Percentiles rank a stretch among this genome's conserved stretches.
These are phyloP conservation scores for Eilema depressum DNA, from an alignment of 2,888 invertebrate species.

Conservation along the genomic window DNA sequence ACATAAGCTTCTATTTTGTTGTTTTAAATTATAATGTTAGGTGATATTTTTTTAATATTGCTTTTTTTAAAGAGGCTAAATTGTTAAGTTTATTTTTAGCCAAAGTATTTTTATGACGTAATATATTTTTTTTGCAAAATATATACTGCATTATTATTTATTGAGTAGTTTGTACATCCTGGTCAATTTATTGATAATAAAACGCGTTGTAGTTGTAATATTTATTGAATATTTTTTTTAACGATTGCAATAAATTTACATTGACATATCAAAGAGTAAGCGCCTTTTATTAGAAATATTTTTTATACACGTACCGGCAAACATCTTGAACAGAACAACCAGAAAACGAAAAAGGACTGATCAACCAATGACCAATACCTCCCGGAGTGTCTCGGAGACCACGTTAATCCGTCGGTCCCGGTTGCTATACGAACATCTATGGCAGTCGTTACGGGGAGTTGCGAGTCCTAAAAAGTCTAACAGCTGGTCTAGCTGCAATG, in stretches of 20 bases:
- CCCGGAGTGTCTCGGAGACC: too few relatives aligned
- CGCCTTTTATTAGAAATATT: constrained; percentile 6
- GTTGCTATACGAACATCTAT: too few relatives aligned
- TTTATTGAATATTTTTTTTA: not conserved
- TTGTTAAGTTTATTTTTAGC: constrained; percentile 2
- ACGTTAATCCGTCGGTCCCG: too few relatives aligned
- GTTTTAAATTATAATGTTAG: not conserved
- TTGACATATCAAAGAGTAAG: constrained; percentile 19
- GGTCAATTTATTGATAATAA: not conserved
- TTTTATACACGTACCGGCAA: too few relatives aligned
- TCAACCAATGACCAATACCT: too few relatives aligned
- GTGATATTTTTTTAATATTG: constrained; percentile 9
- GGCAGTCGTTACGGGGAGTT: too few relatives aligned
- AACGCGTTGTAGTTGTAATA: not conserved
- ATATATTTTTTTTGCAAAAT: constrained; percentile 10
- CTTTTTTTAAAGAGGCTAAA: constrained; percentile 8
- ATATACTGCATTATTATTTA: not conserved
- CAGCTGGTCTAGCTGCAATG: too few relatives aligned
- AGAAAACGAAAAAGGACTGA: too few relatives aligned
- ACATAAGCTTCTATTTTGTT: constrained; percentile 3
- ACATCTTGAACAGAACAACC: too few relatives aligned
- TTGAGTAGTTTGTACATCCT: not conserved
- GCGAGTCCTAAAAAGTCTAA: too few relatives aligned
- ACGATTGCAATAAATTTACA: not conserved
- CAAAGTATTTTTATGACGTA: constrained; percentile 7